Evolutionary conservation across 64 coral and sea anemone species (phyloP).

Genomic region (Dendrophyllia cribrosa): DNA sequence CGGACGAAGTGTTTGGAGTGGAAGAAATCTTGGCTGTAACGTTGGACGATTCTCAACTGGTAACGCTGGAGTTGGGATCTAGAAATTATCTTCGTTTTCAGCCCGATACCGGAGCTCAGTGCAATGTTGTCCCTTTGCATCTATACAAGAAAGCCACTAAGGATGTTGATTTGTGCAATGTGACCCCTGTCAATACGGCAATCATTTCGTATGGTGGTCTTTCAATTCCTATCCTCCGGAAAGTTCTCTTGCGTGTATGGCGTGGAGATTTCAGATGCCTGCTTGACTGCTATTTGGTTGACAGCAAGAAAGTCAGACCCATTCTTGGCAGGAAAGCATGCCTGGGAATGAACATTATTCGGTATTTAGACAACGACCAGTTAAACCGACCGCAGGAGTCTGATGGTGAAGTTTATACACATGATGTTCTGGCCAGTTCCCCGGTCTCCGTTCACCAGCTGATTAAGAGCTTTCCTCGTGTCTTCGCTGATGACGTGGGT

Average conservation of each 20-base stretch:
- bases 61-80: neutral
- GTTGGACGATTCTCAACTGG: slow-evolving; percentile 4
- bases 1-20: neutral
- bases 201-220: slow-evolving; percentile 70
- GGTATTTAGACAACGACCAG: slow-evolving; percentile 37
- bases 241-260: slow-evolving; percentile 46
- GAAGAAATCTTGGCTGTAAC: neutral
- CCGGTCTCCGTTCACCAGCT: slow-evolving; percentile 41
- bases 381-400: slow-evolving; percentile 22
- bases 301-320: slow-evolving; percentile 38
- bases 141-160: slow-evolving; percentile 68
- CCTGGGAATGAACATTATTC: slow-evolving; percentile 57
- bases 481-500: slow-evolving; percentile 55
- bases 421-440: neutral
- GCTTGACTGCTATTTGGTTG: slow-evolving; percentile 54
- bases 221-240: slow-evolving; percentile 51
- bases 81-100: slow-evolving; percentile 25
- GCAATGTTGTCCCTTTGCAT: slow-evolving; percentile 68
- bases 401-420: slow-evolving; percentile 38
- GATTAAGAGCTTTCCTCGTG: slow-evolving; percentile 44
- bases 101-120: slow-evolving; percentile 64
- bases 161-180: slow-evolving; percentile 25
- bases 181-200: slow-evolving; percentile 47
- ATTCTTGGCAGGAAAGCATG: slow-evolving; percentile 35
- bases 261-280: slow-evolving; percentile 32